A percentile compares a stretch with the other conserved stretches of the same genome.
These are phyloP conservation scores for Plotosus lineatus DNA, from an alignment of 2,113 vertebrate genomes.

Conservation along the genomic window DNA sequence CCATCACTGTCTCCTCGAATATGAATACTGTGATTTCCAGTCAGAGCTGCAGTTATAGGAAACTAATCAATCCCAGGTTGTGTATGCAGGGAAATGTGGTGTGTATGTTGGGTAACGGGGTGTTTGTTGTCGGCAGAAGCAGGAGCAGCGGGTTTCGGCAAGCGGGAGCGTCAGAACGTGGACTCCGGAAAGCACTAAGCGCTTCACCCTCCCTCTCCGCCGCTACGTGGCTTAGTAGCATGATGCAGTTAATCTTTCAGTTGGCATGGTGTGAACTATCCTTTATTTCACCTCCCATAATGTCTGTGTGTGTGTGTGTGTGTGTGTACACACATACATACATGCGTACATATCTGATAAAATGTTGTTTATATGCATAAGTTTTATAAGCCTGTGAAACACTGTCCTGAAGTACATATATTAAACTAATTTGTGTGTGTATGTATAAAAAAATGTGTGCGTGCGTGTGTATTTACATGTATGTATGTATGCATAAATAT, in stretches of 20 bases:
- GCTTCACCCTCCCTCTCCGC: conserved; percentile 58
- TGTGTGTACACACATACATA: conserved; percentile 63
- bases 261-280: conserved; percentile 76
- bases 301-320: conserved; percentile 56
- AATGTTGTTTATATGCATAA: conserved; percentile 81
- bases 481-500: no score
- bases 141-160: conserved; percentile 69
- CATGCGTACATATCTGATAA: conserved; percentile 54
- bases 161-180: conserved; percentile 77
- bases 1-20: no score
- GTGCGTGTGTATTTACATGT: background rate
- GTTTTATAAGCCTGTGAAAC: conserved; percentile 81
- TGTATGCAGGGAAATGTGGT: background rate
- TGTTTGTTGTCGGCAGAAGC: conserved; percentile 62
- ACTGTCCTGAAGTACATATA: conserved; percentile 71
- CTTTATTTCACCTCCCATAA: conserved; percentile 69
- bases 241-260: conserved; percentile 73
- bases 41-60: no score
- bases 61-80: background rate
- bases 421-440: conserved; percentile 55
- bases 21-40: no score
- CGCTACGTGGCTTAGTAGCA: conserved; percentile 69
- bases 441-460: no score
- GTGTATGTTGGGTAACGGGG: background rate
- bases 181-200: conserved; percentile 80